Conservation (phyloP, 30 jellyfish, hydroid and myxozoan species). For the Catostylus mosaicus region DNA sequence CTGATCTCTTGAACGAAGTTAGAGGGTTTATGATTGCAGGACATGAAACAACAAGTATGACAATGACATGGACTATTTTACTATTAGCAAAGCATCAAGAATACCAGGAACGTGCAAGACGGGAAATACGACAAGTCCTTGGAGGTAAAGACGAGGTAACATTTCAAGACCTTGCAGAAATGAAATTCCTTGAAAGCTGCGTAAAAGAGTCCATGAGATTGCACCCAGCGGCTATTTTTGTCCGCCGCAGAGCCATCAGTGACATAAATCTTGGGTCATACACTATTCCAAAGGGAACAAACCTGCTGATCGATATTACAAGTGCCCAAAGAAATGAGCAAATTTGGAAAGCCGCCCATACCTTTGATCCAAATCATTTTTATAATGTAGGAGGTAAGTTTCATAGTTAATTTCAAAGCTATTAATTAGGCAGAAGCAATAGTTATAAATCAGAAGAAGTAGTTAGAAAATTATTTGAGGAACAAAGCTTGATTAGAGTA, state of each 20-base stretch:
- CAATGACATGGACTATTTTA: too few relatives aligned
- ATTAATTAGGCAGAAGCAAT: too few relatives aligned
- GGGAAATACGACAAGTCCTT: constrained; percentile 1
- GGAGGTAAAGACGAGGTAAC: constrained; percentile 15
- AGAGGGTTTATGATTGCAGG: constrained; percentile 12
- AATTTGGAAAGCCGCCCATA: constrained; percentile 22
- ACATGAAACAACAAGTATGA: constrained; percentile 21
- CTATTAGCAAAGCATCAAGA: too few relatives aligned
- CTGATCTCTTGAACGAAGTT: constrained; percentile 4
- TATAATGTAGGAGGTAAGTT: too few relatives aligned
- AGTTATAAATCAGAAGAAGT: too few relatives aligned
- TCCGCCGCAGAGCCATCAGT: background rate
- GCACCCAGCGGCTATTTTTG: constrained; percentile 15
- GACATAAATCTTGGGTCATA: constrained; percentile 45
- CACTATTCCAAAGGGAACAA: constrained; percentile 18
- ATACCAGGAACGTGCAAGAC: background rate
- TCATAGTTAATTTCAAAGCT: too few relatives aligned
- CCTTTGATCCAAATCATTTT: constrained; percentile 32
- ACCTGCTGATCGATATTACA: background rate
- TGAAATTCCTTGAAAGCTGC: constrained; percentile 19
- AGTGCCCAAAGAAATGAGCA: constrained; percentile 27
- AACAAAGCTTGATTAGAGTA: too few relatives aligned
- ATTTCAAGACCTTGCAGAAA: background rate
- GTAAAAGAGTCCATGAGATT: too few relatives aligned
- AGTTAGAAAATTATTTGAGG: too few relatives aligned